Percentiles rank a stretch among this genome's conserved stretches.
Conservation (phyloP, 2,113 vertebrate genomes). For the Plectropomus leopardus region DNA sequence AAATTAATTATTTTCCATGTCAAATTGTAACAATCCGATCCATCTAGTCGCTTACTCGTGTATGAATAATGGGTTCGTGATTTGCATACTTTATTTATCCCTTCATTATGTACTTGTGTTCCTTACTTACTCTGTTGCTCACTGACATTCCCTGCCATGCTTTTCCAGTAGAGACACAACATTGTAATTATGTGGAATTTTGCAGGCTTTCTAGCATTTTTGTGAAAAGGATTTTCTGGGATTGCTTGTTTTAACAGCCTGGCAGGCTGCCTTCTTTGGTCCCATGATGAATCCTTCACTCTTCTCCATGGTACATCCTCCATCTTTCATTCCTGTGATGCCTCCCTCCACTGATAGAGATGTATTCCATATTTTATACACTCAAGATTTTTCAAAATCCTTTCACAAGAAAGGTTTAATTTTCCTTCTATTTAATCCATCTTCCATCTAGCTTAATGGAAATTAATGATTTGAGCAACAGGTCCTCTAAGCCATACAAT, state of each 20-base stretch:
- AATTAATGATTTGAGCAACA: no score
- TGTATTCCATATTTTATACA: slow-evolving; percentile 38
- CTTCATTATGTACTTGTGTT: slow-evolving; percentile 8
- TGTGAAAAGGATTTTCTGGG: slow-evolving; percentile 30
- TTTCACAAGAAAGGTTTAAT: not conserved
- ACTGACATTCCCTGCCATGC: not conserved
- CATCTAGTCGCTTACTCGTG: slow-evolving; percentile 1
- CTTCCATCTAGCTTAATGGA: not conserved
- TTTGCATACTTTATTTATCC: slow-evolving; percentile 20
- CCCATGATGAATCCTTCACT: slow-evolving; percentile 33
- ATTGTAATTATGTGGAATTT: slow-evolving; percentile 19
- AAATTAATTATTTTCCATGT: slow-evolving; percentile 29
- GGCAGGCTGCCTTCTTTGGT: slow-evolving; percentile 13
- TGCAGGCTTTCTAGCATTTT: slow-evolving; percentile 23
- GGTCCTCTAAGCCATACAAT: no score
- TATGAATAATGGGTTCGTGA: slow-evolving; percentile 14
- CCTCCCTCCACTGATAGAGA: slow-evolving; percentile 16
- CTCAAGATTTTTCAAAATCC: slow-evolving; percentile 37
- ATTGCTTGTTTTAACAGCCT: slow-evolving; percentile 31
- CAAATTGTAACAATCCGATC: slow-evolving; percentile 13
- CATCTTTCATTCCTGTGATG: slow-evolving; percentile 9
- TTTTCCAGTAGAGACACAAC: not conserved
- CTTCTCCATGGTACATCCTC: slow-evolving; percentile 21
- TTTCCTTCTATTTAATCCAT: not conserved
- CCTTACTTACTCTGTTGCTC: not conserved